A percentile compares a stretch with the other conserved stretches of the same genome.
Conservation (phyloP, 2,888 invertebrate genomes). For the Mellilla xanthometata region DNA sequence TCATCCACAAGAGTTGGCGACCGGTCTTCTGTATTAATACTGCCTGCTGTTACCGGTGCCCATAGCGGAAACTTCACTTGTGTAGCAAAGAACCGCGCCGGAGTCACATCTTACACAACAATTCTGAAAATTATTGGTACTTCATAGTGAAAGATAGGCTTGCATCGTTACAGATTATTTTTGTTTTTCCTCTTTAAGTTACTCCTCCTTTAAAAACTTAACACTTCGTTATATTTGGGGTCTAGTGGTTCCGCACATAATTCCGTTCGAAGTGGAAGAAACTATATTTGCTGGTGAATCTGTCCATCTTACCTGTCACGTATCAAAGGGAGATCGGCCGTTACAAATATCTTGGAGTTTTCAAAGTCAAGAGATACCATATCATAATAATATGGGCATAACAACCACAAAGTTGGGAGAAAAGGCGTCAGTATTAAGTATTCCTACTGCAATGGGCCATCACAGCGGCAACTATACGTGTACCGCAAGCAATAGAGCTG, state of each 20-base stretch:
- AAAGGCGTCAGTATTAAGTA: slow-evolving; percentile 81
- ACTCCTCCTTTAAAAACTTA: slow-evolving; percentile 16
- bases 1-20: slow-evolving; percentile 69
- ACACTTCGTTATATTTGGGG: slow-evolving; percentile 8
- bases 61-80: slow-evolving; percentile 84
- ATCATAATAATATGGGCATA: slow-evolving; percentile 76
- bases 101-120: slow-evolving; percentile 73
- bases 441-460: slow-evolving; percentile 81
- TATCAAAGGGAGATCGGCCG: slow-evolving; percentile 87
- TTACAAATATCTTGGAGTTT: slow-evolving; percentile 87
- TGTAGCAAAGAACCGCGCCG: slow-evolving; percentile 79
- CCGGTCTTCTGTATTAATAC: slow-evolving; percentile 73
- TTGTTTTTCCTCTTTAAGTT: slow-evolving; percentile 24
- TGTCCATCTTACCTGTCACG: slow-evolving; percentile 85
- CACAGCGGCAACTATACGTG: slow-evolving; percentile 86
- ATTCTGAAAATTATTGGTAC: slow-evolving; percentile 80
- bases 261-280: slow-evolving; percentile 86
- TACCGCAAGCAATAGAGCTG: slow-evolving; percentile 83
- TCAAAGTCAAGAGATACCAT: slow-evolving; percentile 84
- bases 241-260: slow-evolving; percentile 84
- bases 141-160: slow-evolving; percentile 25
- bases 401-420: slow-evolving; percentile 80
- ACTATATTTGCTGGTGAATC: slow-evolving; percentile 86
- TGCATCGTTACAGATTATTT: slow-evolving; percentile 29
- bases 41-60: slow-evolving; percentile 73